phyloP scores from a whole-genome alignment of 2,797 vertebrate species.

The Alosa sapidissima region DNA sequence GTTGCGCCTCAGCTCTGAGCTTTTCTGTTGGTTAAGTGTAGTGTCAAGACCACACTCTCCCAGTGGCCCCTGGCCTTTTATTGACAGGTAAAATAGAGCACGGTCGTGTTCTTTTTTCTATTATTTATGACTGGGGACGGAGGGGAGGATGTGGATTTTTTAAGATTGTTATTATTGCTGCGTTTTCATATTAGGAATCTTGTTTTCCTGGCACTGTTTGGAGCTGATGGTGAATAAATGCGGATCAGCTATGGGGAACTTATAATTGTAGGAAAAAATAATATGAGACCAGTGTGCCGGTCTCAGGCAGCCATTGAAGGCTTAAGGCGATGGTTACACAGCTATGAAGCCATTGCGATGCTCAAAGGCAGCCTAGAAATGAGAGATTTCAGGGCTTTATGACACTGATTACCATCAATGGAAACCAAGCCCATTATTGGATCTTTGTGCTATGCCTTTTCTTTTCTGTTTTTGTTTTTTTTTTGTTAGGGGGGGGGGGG shows the following conservation, averaged over 20 bases:
- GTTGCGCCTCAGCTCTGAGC: slow-evolving; percentile 62
- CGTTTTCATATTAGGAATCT: slow-evolving; percentile 62
- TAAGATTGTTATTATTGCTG: slow-evolving; percentile 65
- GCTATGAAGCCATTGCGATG: slow-evolving; percentile 54
- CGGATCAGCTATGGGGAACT: slow-evolving; percentile 55
- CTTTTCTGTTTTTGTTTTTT: neutral
- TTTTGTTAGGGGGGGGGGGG: neutral
- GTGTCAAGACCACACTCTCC: slow-evolving; percentile 67
- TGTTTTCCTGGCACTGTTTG: slow-evolving; percentile 67
- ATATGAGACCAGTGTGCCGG: slow-evolving; percentile 53
- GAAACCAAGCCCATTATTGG: slow-evolving; percentile 32
- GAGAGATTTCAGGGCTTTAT: slow-evolving; percentile 23
- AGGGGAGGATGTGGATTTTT: slow-evolving; percentile 67
- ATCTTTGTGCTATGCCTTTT: neutral
- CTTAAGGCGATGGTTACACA: slow-evolving; percentile 53
- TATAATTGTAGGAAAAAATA: slow-evolving; percentile 61
- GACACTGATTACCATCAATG: slow-evolving; percentile 21
- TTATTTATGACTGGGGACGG: slow-evolving; percentile 71
- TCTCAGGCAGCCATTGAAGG: slow-evolving; percentile 50
- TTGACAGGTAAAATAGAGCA: slow-evolving; percentile 68
- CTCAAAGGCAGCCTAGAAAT: slow-evolving; percentile 37
- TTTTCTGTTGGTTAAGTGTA: slow-evolving; percentile 74
- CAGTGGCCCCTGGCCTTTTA: slow-evolving; percentile 61
- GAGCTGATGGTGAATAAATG: slow-evolving; percentile 55
- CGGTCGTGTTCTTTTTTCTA: slow-evolving; percentile 66